Conservation (phyloP, 2,113 vertebrate genomes). For the Burhinus oedicnemus region DNA sequence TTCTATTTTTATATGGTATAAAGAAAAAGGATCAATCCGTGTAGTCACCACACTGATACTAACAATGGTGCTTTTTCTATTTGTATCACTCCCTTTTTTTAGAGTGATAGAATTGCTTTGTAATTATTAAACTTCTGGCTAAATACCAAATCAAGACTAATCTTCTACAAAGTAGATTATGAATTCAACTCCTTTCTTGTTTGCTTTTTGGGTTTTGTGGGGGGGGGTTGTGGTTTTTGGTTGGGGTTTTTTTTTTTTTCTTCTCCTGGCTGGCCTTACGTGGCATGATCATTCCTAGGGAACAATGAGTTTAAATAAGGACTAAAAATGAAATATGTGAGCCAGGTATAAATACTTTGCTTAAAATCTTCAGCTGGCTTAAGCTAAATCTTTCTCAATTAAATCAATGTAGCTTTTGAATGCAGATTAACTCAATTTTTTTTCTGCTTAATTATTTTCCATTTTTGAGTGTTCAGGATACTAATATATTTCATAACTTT, state of each 20-base stretch:
- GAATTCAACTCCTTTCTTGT: neutral
- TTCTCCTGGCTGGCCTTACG: neutral
- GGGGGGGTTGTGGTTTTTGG: neutral
- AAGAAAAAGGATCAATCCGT: neutral
- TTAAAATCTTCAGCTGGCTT: neutral
- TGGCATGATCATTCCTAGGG: neutral
- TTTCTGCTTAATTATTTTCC: neutral
- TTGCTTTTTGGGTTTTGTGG: neutral
- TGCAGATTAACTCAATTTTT: neutral
- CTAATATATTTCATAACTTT: neutral
- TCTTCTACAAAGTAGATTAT: neutral
- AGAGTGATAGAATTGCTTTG: neutral
- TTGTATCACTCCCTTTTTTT: neutral
- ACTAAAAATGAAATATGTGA: neutral
- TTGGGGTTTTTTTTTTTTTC: neutral
- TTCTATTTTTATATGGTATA: neutral
- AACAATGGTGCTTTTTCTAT: neutral
- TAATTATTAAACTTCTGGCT: neutral
- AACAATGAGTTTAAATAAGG: neutral
- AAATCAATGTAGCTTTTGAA: neutral
- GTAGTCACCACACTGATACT: neutral
- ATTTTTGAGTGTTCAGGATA: neutral
- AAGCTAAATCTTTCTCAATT: neutral
- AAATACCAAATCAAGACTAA: slow-evolving; percentile 1
- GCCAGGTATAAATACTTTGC: neutral